Base-by-base conservation (phyloP, 2,113 vertebrate genomes). In the Nothobranchius kuhntae region DNA sequence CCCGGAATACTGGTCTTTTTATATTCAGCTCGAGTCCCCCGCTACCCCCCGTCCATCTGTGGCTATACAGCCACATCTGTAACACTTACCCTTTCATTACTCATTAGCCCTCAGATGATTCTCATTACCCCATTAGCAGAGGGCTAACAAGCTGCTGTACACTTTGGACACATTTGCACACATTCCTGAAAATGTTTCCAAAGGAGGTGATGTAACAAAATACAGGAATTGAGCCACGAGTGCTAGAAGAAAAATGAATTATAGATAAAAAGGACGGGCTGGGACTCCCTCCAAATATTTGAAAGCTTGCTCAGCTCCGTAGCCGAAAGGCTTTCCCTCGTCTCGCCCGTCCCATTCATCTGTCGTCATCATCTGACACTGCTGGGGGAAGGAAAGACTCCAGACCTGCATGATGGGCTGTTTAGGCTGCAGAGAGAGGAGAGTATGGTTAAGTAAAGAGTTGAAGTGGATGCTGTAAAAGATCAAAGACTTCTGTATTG, bases 51-150 rank as follows among this genome's bases (percentile, higher is more conserved):
- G 0, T 59, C 24, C 13, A 11, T 10, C 69, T 30, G 17, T 64
- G 64, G 46, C 58, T 65, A 30, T 45, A 30, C 62, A 26, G 59
- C 71, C 77, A 68, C 46, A 48, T 62, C 73, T 58, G 24, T 72
- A 79, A 77, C 48, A 54, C 77, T 48, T 65, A 54, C 38, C 83
- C 59, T 68, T 30, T 83, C 71, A 69, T 61, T 75, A 40, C 73
- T 82, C 64, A 79, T 85, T 83, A 86, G 65, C 59, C 61, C 56
- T 65, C 8, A 24, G 72, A 81, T 75, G 73, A 83, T 73, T 89
- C 75, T 84, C 73, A 87, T 87, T 86, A 81, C 52, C 51, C 55
- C 50, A 21, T 7, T 67, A 65, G 73, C 73, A 69, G 15, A 40
- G 62, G 55, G 61, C 77, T 82, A 77, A 87, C 82, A 73, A 81